Conservation (phyloP, 1,140 invertebrate genomes). For the Cotesia typhae region DNA sequence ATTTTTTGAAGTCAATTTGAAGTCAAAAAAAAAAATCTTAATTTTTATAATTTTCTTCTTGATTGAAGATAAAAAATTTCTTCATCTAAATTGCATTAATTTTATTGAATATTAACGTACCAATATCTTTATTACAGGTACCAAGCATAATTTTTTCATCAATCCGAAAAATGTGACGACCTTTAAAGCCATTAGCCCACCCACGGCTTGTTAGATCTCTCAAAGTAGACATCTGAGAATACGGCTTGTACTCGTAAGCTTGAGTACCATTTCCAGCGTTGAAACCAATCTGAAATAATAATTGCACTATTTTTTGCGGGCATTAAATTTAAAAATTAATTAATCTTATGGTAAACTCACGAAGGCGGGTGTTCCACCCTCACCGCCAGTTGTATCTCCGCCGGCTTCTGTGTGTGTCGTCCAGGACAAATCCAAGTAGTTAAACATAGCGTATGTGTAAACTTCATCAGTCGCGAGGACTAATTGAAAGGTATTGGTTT, state of each 20-base stretch:
- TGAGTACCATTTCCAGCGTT: slow-evolving; percentile 94
- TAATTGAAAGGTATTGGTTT: slow-evolving; percentile 95
- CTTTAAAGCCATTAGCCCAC: slow-evolving; percentile 86
- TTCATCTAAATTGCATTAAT: neutral
- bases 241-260: slow-evolving; percentile 88
- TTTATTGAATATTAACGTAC: slow-evolving; percentile 59
- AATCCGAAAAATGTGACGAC: slow-evolving; percentile 92
- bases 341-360: slow-evolving; percentile 68
- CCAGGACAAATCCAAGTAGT: slow-evolving; percentile 91
- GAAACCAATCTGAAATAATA: slow-evolving; percentile 82
- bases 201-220: slow-evolving; percentile 83
- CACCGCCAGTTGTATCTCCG: slow-evolving; percentile 85
- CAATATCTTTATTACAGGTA: slow-evolving; percentile 89
- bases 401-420: slow-evolving; percentile 90
- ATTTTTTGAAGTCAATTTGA: no score
- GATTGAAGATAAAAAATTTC: neutral
- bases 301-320: neutral
- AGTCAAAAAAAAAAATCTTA: neutral
- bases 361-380: slow-evolving; percentile 86
- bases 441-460: slow-evolving; percentile 92
- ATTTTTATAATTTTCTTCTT: slow-evolving; percentile 6
- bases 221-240: slow-evolving; percentile 86
- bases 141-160: slow-evolving; percentile 94
- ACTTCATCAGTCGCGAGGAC: slow-evolving; percentile 93
- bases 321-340: slow-evolving; percentile 18